Evolutionary conservation across 2,797 vertebrate genomes (phyloP).

Genomic region (Bufotes viridis): DNA sequence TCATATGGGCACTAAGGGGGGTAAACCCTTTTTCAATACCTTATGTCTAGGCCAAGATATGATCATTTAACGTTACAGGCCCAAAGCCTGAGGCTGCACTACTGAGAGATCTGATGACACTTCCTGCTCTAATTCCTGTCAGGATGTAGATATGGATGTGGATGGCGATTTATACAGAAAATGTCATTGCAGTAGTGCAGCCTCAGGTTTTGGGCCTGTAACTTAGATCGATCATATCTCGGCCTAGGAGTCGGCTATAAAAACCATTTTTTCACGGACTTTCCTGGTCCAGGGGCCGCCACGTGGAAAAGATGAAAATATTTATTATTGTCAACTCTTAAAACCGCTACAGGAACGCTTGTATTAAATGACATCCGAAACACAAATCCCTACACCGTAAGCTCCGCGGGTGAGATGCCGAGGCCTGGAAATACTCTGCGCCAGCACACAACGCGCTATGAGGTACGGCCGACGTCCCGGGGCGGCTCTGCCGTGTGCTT

Average conservation of each 20-base stretch:
- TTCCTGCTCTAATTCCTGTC: neutral
- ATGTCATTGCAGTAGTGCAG: neutral
- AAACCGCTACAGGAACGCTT: conserved; percentile 39
- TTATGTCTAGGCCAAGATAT: neutral
- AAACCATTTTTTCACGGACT: too few species aligned
- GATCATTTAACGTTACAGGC: neutral
- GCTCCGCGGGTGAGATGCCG: neutral
- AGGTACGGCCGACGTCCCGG: conserved; percentile 44
- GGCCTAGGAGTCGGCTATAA: neutral
- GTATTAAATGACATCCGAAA: conserved; percentile 22
- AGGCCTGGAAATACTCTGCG: conserved; percentile 28
- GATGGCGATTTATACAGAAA: neutral
- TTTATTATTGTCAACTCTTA: conserved; percentile 35
- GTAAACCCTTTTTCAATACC: too few species aligned
- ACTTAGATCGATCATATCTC: neutral
- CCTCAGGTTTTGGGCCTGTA: neutral
- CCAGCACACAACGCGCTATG: conserved; percentile 19
- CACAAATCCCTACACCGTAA: conserved; percentile 11
- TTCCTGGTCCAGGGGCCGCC: too few species aligned
- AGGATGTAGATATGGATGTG: neutral
- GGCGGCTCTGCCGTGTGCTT: conserved; percentile 17
- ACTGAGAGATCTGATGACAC: neutral
- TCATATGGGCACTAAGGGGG: too few species aligned
- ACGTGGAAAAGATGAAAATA: conserved; percentile 31
- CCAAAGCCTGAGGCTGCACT: neutral